Evolutionary conservation across 2,113 vertebrate species (phyloP), one percentile per base, ranked within the genome.

Genomic region (Tetraodon nigroviridis): DNA sequence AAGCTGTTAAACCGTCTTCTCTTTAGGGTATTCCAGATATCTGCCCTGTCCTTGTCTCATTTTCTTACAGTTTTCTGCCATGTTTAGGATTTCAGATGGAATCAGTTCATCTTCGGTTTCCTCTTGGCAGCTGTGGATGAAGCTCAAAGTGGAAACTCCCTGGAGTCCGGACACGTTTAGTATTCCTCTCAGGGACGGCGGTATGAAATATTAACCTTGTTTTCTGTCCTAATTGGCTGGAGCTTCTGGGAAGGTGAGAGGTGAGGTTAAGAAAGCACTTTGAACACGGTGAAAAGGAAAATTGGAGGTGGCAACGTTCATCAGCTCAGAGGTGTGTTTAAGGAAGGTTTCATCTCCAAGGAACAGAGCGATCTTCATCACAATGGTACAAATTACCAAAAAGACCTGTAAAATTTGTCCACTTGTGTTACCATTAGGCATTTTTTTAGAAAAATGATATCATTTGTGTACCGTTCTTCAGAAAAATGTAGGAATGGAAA

Each of bases 191-290:
- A 81, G 65, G 64, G 54, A 69, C 51, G 44, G 37, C 51, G 56
- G 67, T 58, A 80, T 85, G 57, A 85, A 82, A 86, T 86, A 87
- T 86, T 86, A 82, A 87, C 80, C 64, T 83, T 82, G 76, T 80
- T 84, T 80, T 85, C 57, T 11, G 8, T 75, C 61, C 64, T 87
- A 84, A 87, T 85, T 85, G 81, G 79, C 71, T 61, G 54, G 68
- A 61, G 75, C 69, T 52, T 75, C 65, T 22, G 52, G 67, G 67
- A 49, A 79, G 79, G 77, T 81, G 69, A 84, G 60, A 80, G 83
- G 73, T 85, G 77, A 79, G 58, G 41, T 52, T 56, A 56, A 67
- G 47, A 71, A 74, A 78, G 66, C 63, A 64, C 71, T 85, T 80
- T 77, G 71, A 80, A 75, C 53, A 64, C 0, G 12, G 51, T 11